Evolutionary conservation across 2,888 invertebrate species (phyloP).

Genomic region (Masnerella sp.): DNA sequence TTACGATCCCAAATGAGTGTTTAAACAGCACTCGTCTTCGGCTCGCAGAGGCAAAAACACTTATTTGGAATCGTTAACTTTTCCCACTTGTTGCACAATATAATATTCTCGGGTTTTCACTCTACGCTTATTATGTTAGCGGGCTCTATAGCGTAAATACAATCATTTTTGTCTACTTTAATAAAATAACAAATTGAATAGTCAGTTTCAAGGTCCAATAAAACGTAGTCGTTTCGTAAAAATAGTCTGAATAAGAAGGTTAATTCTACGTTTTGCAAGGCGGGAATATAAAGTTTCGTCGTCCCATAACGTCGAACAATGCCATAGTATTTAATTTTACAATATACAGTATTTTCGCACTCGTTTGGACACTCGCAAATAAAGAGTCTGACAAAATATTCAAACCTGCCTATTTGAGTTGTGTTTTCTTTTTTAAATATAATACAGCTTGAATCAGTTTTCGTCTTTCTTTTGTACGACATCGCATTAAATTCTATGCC

Average conservation of each 20-base stretch:
- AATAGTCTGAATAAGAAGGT: not conserved
- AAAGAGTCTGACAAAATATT: not conserved
- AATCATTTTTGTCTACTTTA: not conserved
- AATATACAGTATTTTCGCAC: not conserved
- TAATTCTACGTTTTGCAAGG: not conserved
- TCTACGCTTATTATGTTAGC: too few species aligned
- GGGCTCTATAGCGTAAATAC: slow-evolving; percentile 2
- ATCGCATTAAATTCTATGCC: slow-evolving; percentile 1
- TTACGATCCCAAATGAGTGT: too few species aligned
- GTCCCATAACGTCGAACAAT: not conserved
- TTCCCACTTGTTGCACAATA: too few species aligned
- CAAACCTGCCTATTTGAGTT: not conserved
- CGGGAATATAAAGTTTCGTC: not conserved
- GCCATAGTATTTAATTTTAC: slow-evolving; percentile 6
- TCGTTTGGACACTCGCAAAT: not conserved
- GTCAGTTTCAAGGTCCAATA: slow-evolving; percentile 1
- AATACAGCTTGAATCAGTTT: slow-evolving; percentile 1
- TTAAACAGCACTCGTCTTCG: too few species aligned
- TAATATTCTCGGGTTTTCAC: too few species aligned
- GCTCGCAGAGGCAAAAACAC: too few species aligned
- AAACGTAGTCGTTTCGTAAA: not conserved
- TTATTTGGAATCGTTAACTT: too few species aligned
- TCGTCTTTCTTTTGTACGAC: not conserved
- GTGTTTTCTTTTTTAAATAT: not conserved
- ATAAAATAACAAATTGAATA: slow-evolving; percentile 4